Base-by-base conservation (phyloP, 2,888 invertebrate species). In the Synergus japonicus region DNA sequence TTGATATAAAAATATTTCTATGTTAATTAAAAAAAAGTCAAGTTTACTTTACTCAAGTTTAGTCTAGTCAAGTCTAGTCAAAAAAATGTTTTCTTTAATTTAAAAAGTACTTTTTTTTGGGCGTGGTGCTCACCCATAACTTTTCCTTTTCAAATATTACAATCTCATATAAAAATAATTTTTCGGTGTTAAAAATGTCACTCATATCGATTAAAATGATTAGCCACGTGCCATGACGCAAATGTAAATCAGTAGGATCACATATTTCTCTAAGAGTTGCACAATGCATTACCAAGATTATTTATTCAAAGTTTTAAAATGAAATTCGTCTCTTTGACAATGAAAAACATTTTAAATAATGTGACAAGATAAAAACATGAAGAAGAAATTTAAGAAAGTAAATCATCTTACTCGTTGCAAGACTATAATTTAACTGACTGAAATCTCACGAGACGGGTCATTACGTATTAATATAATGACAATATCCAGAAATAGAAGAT, bases 201-300 rank as follows among this genome's bases (percentile, higher is more conserved):
- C 12, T 18, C 44, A 43, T n/a, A 46, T 67, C 67, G 67, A 67
- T 67, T 46, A 67, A 67, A 46, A 67, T 18, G 41, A 67, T 5
- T 44, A 46, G 43, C 5, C 67, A 67, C 12, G 46, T 46, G 44
- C 12, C 13, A 22, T 67, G 67, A 46, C 67, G 67, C 22, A 67
- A 67, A 67, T 67, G 44, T 22, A 67, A 67, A 67, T 67, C 44
- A 67, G n/a, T 66, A 9, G 67, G 12, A 29, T 12, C 4, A 12
- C 2, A 12, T 63, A 67, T 46, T 46, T 46, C 49, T 43, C 41
- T 0, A 2, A 66, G 8, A 66, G 44, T 37, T 37, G 37, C 37
- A 29, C 15, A 64, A 8, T 8, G 1, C 7, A 64, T n/a, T 64
- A 8, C 2, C 8, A n/a, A 7, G 8, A 54, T 54, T 54, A 54